Percentiles rank a stretch among this genome's conserved stretches.
Evolutionary conservation across 1,140 invertebrate genomes (phyloP).

Genomic region (Octopus sinensis): DNA sequence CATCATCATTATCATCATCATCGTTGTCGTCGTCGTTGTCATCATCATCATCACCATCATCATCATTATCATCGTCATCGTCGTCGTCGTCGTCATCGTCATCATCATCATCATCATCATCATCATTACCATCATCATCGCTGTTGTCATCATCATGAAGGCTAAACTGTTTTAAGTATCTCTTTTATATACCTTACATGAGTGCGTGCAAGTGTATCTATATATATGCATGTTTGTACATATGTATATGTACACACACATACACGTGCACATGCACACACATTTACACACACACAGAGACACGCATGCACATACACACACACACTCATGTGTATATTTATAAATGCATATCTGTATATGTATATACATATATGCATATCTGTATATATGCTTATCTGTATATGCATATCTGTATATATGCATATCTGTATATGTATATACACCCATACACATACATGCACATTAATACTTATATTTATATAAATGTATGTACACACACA

Average conservation of each 20-base stretch:
- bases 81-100: constrained; percentile 6
- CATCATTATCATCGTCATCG: constrained; percentile 14
- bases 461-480: neutral
- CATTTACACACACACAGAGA: neutral
- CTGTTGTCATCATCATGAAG: neutral
- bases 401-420: neutral
- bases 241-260: neutral
- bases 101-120: constrained; percentile 4
- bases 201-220: neutral
- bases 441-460: neutral
- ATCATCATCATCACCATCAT: constrained; percentile 1
- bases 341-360: neutral
- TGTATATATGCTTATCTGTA: neutral
- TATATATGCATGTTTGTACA: neutral
- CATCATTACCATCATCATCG: neutral
- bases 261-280: neutral
- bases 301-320: neutral
- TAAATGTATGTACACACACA: neutral
- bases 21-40: constrained; percentile 17
- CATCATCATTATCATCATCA: constrained; percentile 20
- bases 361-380: neutral
- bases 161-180: no score
- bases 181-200: neutral
- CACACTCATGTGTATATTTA: neutral
- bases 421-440: neutral